Base-by-base conservation (phyloP, 2,888 invertebrate genomes). In the Tethea ocularis region DNA sequence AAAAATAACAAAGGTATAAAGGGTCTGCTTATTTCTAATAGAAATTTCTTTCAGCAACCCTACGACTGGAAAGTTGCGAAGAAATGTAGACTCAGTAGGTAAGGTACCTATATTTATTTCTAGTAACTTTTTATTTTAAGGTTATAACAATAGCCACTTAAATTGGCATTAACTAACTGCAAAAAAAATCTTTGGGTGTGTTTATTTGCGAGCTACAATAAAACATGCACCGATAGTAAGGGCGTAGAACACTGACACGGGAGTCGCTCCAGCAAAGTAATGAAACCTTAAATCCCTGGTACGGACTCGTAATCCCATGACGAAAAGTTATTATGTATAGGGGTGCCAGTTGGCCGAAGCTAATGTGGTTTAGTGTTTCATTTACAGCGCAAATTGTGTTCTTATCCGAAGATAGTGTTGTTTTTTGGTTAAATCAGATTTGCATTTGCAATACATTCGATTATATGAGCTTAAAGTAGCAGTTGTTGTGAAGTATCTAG, bases 241-340 rank as follows among this genome's bases (percentile, higher is more conserved):
- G 74, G 62, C 7, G 5, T 65, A 57, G 64, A 64, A 60, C 62
- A 72, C 46, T 46, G 46, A 10, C 63, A 66, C 68, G 72, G 76
- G 81, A 77, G 72, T 73, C 76, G 75, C 79, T 72, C 69, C 75
- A 69, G 72, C 83, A 79, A 81, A 89, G 89, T 91, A 93, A 91
- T 92, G 92, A 93, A 92, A 93, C 92, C 93, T 91, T 91, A 93
- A 93, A 93, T 92, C 93, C 91, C 92, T 91, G 88, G 91, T 90
- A 84, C 88, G 86, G 82, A 88, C 84, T 92, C 89, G 87, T 92
- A 93, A 93, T 93, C 93, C 92, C 89, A 84, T 85, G 88, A 86
- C 89, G 89, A 89, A 86, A 87, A 85, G 87, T 84, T 82, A 83
- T 75, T 75, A 72, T 61, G 82, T 72, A 69, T 80, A 83, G 90